These are phyloP conservation scores for Scarus forsteni DNA, from an alignment of 2,797 vertebrate species.

Conservation along the genomic window DNA sequence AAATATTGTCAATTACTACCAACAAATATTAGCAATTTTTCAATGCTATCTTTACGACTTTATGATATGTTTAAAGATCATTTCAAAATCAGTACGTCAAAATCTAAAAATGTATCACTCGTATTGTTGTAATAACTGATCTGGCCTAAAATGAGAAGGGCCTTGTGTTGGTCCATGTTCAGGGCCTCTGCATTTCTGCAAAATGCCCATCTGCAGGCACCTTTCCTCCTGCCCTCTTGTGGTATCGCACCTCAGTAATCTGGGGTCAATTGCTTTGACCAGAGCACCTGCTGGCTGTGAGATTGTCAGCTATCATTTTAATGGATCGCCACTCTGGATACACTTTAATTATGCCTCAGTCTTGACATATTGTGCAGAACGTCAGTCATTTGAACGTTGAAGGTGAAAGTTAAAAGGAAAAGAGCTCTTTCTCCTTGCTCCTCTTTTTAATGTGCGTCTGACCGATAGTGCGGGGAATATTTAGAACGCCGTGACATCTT, in stretches of 20 bases:
- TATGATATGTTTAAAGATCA: too few relatives aligned
- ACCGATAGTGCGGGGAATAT: slow-evolving; percentile 33
- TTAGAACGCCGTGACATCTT: slow-evolving; percentile 63
- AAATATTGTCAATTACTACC: too few relatives aligned
- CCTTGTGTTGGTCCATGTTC: too few relatives aligned
- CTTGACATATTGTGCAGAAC: slow-evolving; percentile 34
- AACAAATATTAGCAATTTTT: too few relatives aligned
- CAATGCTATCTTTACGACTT: too few relatives aligned
- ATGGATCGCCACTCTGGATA: slow-evolving; percentile 62
- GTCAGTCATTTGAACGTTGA: slow-evolving; percentile 28
- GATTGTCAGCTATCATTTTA: slow-evolving; percentile 69
- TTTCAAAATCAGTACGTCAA: too few relatives aligned
- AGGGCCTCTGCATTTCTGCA: too few relatives aligned
- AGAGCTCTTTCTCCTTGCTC: background rate
- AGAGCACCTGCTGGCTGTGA: slow-evolving; percentile 56
- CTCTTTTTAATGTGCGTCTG: slow-evolving; percentile 41
- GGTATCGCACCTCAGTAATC: slow-evolving; percentile 72
- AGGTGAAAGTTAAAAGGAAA: slow-evolving; percentile 25
- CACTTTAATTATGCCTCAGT: slow-evolving; percentile 60
- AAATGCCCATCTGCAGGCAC: too few relatives aligned
- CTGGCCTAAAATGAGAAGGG: too few relatives aligned
- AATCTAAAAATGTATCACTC: too few relatives aligned
- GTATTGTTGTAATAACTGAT: too few relatives aligned
- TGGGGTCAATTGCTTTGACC: slow-evolving; percentile 79
- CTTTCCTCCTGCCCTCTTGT: slow-evolving; percentile 38